Base-by-base conservation (phyloP, 2,797 vertebrate species). In the Girardinus metallicus region DNA sequence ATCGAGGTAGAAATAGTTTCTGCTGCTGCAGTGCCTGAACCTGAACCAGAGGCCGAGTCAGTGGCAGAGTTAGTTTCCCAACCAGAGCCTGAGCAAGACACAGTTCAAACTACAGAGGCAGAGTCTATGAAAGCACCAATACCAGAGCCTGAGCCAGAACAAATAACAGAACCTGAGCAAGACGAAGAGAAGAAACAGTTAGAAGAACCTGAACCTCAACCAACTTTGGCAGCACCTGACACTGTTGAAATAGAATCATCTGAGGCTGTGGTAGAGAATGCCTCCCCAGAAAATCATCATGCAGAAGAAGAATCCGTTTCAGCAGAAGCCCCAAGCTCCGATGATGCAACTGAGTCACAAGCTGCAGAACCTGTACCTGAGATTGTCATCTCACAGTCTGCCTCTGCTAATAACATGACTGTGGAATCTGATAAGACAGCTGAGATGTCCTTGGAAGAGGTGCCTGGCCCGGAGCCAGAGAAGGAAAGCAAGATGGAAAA, bases 321-420 rank as follows among this genome's bases (percentile, higher is more conserved):
- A 79, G 55, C 79, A 51, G 80, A 85, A 74, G 71, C 29, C n/a
- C 64, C 76, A 5, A 76, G 21, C 78, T 82, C 80, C 9, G 80
- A 89, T 72, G 77, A 3, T 4, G 31, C 79, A 80, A 44, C 75
- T 64, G 80, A 85, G 77, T 84, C 86, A 21, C 78, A 83, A 66
- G 81, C 80, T 76, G 80, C 86, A 60, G 94, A 95, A 84, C 73
- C 89, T 44, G 88, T 95, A 76, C 94, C 95, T 64, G 92, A 94
- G 73, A 94, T 94, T 23, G 82, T 94, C 75, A 92, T 95, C 84
- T 95, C 95, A 49, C 93, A 95, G 78, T 93, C 94, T 5, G 53
- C 77, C 62, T 93, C 94, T 73, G 75, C 82, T 26, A 86, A 64
- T 29, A 85, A 92, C 51, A 79, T 93, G 41, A 73, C 77, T 5